phyloP scores from a whole-genome alignment of 1,140 invertebrate species.

The Triops longicaudatus region DNA sequence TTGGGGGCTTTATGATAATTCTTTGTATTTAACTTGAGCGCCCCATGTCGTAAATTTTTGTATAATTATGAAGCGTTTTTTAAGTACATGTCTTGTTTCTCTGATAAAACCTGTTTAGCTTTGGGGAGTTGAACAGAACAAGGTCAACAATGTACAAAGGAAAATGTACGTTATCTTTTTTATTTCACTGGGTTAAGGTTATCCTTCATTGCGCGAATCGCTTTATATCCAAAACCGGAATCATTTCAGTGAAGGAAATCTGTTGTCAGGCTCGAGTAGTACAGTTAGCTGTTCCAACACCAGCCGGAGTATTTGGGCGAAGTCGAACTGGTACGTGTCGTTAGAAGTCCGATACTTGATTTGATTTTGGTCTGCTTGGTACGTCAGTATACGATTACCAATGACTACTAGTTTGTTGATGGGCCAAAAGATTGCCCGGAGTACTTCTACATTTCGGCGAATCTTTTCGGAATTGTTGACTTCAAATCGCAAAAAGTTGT shows the following conservation, averaged over 20 bases:
- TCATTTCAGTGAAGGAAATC: background rate
- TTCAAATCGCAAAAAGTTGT: background rate
- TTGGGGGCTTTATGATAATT: too few relatives aligned
- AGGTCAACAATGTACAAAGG: background rate
- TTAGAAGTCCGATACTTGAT: background rate
- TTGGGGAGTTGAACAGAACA: background rate
- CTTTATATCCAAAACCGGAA: background rate
- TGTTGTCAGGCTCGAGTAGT: background rate
- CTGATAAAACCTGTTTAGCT: background rate
- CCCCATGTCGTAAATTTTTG: too few relatives aligned
- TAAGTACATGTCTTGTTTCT: background rate
- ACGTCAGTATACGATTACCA: background rate
- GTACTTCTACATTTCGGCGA: background rate
- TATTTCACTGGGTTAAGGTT: background rate
- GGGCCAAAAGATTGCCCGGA: background rate
- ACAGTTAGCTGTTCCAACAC: background rate
- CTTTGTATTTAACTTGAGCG: too few relatives aligned
- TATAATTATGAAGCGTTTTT: too few relatives aligned
- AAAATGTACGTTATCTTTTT: background rate
- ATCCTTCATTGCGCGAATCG: background rate
- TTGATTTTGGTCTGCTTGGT: background rate
- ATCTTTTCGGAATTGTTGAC: background rate
- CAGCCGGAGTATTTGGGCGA: background rate
- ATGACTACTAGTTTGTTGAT: background rate
- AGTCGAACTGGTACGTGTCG: background rate